Evolutionary conservation across 2,797 vertebrate genomes (phyloP).

Genomic region (Sebastiscus tertius): DNA sequence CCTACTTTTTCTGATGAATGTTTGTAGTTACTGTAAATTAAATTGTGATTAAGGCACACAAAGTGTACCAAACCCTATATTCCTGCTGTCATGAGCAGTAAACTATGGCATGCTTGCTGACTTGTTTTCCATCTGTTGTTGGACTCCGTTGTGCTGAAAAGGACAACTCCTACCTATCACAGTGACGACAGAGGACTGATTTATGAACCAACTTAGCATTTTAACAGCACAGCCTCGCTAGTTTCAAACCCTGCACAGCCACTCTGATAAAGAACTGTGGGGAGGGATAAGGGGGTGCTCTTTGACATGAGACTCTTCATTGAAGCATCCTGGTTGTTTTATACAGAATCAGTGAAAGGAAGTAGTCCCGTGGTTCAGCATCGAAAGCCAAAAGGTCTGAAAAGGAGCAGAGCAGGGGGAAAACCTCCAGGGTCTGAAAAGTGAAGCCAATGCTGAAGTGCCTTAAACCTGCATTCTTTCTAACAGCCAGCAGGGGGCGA

Average conservation of each 20-base stretch:
- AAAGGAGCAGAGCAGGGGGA: background rate
- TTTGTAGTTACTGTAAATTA: background rate
- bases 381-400: slow-evolving; percentile 60
- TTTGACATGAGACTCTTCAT: slow-evolving; percentile 57
- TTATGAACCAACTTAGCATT: slow-evolving; percentile 7
- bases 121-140: slow-evolving; percentile 21
- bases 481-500: background rate
- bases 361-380: background rate
- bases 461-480: no score
- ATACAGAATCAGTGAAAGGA: background rate
- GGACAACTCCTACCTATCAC: background rate
- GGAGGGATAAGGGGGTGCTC: slow-evolving; percentile 24
- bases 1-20: no score
- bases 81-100: background rate
- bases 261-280: slow-evolving; percentile 19
- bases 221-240: slow-evolving; percentile 22
- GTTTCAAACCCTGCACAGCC: slow-evolving; percentile 31
- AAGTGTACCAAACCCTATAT: background rate
- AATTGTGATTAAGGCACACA: background rate
- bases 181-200: background rate
- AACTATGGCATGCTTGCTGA: background rate
- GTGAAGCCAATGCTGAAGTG: no score
- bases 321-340: slow-evolving; percentile 14
- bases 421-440: no score
- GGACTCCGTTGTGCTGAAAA: slow-evolving; percentile 8